phyloP scores from a whole-genome alignment of 1,140 invertebrate species.

The Agrypnia vestita region DNA sequence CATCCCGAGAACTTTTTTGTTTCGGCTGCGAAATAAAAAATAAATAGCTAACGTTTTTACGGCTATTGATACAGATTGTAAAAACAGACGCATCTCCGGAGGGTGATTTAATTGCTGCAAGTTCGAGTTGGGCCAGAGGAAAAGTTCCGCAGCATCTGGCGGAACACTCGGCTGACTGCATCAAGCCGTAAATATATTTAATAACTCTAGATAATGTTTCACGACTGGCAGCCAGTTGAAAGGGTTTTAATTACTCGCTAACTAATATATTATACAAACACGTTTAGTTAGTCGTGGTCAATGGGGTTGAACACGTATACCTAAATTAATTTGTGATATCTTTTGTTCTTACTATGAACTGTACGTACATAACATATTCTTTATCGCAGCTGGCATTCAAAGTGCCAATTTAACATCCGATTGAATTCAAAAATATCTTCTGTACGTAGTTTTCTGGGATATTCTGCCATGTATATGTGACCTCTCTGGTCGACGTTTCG shows the following conservation, averaged over 20 bases:
- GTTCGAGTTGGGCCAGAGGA: slow-evolving; percentile 42
- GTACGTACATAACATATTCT: no score
- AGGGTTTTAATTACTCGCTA: slow-evolving; percentile 35
- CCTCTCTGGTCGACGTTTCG: no score
- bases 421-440: no score
- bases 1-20: slow-evolving; percentile 13
- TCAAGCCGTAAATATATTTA: slow-evolving; percentile 19
- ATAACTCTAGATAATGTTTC: slow-evolving; percentile 34
- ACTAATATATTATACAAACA: slow-evolving; percentile 10
- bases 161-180: slow-evolving; percentile 8
- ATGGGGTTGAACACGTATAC: no score
- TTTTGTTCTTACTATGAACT: no score
- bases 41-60: slow-evolving; percentile 25
- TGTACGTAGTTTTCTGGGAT: no score
- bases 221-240: slow-evolving; percentile 11
- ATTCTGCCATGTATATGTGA: no score
- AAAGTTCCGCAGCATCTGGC: slow-evolving; percentile 18
- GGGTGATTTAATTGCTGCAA: slow-evolving; percentile 53
- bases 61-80: slow-evolving; percentile 56
- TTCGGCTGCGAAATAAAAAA: neutral
- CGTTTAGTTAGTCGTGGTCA: no score
- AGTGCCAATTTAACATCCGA: no score
- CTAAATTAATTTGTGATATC: no score
- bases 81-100: slow-evolving; percentile 55
- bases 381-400: no score